Base-by-base conservation (phyloP, 2,113 vertebrate genomes). In the Lucifuga dentata region DNA sequence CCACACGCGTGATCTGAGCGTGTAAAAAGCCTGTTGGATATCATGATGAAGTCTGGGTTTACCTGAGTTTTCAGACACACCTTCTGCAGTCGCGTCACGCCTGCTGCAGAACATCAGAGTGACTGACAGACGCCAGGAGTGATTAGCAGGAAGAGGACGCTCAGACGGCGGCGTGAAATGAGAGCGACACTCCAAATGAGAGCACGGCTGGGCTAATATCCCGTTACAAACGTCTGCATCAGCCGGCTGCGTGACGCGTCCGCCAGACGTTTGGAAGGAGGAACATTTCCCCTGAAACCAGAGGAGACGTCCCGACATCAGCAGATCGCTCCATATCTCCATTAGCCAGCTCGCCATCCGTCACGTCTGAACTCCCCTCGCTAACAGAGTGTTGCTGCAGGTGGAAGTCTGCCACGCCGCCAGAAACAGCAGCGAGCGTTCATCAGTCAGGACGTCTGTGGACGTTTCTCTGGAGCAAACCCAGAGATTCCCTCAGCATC, bases 121-220 rank as follows among this genome's bases (percentile, higher is more conserved):
- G 83, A 91, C 88, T 85, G 90, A 88, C 90, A 90, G 83, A 88
- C 85, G 89, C 79, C 90, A 91, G 60, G 52, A 76, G 35, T 65
- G 74, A 92, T 92, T 92, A 89, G 68, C n/a, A 80, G 85, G 48
- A 77, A 72, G 56, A 5, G 38, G 68, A 78, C 84, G 58, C n/a
- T n/a, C n/a, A n/a, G n/a, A 87, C 73, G 70, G 78, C 57, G 73
- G 64, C 89, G 78, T 91, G 89, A 91, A 91, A 92, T 92, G 86
- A 76, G 80, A 85, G 75, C 80, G 88, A 91, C 91, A 90, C 49
- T 79, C 61, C 60, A 82, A 90, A 88, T 80, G 80, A 90, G 61
- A 38, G 67, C 85, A 90, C 78, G 85, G 75, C 75, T 76, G 67
- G 63, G 82, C 76, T 90, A 91, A 92, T 89, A 89, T 88, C 76